Conservation (phyloP, 2,113 vertebrate genomes). For the Xenopus tropicalis region DNA sequence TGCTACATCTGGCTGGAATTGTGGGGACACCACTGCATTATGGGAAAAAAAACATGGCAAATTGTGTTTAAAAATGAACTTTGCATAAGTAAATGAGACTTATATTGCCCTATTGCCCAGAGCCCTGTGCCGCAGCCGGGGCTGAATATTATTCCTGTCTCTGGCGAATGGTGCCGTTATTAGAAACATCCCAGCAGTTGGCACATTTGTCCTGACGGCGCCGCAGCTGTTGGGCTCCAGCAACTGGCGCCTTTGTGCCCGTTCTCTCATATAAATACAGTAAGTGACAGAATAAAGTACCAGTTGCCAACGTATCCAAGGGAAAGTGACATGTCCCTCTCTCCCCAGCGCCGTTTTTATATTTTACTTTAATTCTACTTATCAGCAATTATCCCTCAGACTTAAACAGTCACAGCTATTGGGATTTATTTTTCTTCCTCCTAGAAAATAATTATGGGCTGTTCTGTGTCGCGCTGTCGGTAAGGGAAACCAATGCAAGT, state of each 20-base stretch:
- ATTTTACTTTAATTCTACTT: background rate
- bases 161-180: background rate
- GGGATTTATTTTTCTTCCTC: too few relatives aligned
- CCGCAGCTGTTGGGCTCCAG: conserved; percentile 48
- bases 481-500: too few relatives aligned
- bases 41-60: too few relatives aligned
- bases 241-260: conserved; percentile 42
- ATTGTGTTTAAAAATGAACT: too few relatives aligned
- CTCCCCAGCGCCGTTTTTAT: background rate
- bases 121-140: too few relatives aligned
- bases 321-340: background rate
- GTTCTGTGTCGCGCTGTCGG: too few relatives aligned
- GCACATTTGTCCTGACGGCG: conserved; percentile 43
- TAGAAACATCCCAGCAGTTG: conserved; percentile 50
- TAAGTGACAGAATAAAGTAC: conserved; percentile 3
- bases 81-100: too few relatives aligned
- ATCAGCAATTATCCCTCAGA: background rate
- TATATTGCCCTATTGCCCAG: too few relatives aligned
- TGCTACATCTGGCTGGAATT: too few relatives aligned
- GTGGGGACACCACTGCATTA: too few relatives aligned
- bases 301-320: conserved; percentile 1
- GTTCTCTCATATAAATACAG: conserved; percentile 2
- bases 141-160: background rate
- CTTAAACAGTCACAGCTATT: too few relatives aligned
- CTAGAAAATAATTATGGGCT: too few relatives aligned